Conservation (phyloP, 2,888 invertebrate genomes). For the Chaetogeoica ovagalla region DNA sequence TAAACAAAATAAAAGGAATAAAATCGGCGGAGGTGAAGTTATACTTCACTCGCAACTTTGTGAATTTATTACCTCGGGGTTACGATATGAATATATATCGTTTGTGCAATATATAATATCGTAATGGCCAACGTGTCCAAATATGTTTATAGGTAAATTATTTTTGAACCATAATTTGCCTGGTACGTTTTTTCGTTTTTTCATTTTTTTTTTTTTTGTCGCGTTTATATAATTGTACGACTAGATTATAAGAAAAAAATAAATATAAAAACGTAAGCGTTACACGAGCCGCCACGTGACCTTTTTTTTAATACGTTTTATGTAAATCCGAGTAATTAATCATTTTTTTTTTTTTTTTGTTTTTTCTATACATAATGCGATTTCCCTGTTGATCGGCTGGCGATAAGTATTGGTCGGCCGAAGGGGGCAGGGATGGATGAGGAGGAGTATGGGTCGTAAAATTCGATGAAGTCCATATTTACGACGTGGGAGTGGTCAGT, state of each 20-base stretch:
- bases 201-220: background rate
- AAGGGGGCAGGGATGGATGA: too few relatives aligned
- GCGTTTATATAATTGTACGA: slow-evolving; percentile 39
- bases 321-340: slow-evolving; percentile 53
- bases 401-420: slow-evolving; percentile 48
- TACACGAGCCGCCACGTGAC: slow-evolving; percentile 21
- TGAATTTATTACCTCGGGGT: background rate
- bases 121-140: slow-evolving; percentile 4
- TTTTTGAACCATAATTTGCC: slow-evolving; percentile 14
- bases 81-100: background rate
- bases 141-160: slow-evolving; percentile 29
- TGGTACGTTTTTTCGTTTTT: too few relatives aligned
- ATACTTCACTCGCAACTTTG: background rate
- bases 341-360: slow-evolving; percentile 23
- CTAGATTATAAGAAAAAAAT: slow-evolving; percentile 30
- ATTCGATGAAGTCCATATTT: slow-evolving; percentile 52
- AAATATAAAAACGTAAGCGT: background rate
- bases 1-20: too few relatives aligned
- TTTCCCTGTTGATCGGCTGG: slow-evolving; percentile 51
- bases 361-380: slow-evolving; percentile 28
- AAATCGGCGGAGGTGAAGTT: background rate
- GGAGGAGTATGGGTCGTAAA: slow-evolving; percentile 29
- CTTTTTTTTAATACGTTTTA: slow-evolving; percentile 53
- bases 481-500: slow-evolving; percentile 49
- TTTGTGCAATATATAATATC: background rate